phyloP scores from a whole-genome alignment of 2,797 vertebrate genomes.

The Malurus leucopterus region DNA sequence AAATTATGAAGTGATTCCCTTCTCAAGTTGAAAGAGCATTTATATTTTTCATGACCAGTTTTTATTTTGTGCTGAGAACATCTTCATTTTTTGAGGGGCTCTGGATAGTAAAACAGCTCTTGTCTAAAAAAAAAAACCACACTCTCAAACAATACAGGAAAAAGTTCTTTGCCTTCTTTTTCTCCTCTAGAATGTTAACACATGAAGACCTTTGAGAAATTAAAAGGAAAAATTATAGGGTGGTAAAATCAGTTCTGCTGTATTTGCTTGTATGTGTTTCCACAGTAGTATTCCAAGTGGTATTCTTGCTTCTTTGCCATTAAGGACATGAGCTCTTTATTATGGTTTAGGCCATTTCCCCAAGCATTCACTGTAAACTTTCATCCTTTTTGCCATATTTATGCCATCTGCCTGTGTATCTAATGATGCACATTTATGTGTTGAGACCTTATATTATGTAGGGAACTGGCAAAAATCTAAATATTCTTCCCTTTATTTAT shows the following conservation, averaged over 20 bases:
- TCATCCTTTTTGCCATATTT: neutral
- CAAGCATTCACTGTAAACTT: neutral
- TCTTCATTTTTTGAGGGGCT: neutral
- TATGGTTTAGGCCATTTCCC: neutral
- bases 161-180: neutral
- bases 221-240: neutral
- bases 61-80: neutral
- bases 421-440: neutral
- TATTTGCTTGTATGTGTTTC: neutral
- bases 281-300: neutral
- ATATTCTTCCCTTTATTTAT: neutral
- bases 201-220: neutral
- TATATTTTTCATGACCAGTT: slow-evolving; percentile 32
- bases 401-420: neutral
- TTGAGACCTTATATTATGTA: neutral
- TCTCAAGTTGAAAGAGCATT: slow-evolving; percentile 32
- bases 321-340: neutral
- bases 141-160: neutral
- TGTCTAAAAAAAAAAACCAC: neutral
- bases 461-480: neutral
- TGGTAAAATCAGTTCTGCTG: neutral
- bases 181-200: neutral
- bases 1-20: slow-evolving; percentile 45
- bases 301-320: neutral
- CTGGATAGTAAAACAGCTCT: neutral